Base-by-base conservation (phyloP, 1,140 invertebrate genomes). In the Antheraea mylitta region DNA sequence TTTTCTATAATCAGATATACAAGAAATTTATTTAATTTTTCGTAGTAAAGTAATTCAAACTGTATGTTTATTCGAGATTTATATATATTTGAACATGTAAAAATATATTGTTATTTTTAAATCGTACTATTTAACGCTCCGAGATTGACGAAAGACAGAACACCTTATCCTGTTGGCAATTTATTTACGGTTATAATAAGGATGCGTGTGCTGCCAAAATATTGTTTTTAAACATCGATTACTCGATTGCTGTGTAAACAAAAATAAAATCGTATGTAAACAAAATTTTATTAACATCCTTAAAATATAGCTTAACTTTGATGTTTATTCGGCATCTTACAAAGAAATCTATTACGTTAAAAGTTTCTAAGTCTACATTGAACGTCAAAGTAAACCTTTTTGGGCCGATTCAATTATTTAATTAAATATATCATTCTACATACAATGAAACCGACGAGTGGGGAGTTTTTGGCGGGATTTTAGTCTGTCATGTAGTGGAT, bases 401-500 rank as follows among this genome's bases (percentile, higher is more conserved):
- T 42, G 38, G 63, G 30, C 18, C 18, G 18, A 68, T 60, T 9
- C 22, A 68, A 68, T 71, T 71, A 36, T 5, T 48, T 64, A 19
- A 64, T 59, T 62, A 71, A 71, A 68, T 48, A 60, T 58, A 71
- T 48, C 11, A 53, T 64, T 67, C 63, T 11, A 68, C 61, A 62
- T 18, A 11, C 58, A 18, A 66, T 19, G 6, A 53, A 60, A 64
- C 58, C 18, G 58, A 67, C 30, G n/a, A n/a, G n/a, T n/a, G n/a
- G n/a, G n/a, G n/a, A n/a, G n/a, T n/a, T n/a, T n/a, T n/a, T n/a
- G n/a, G n/a, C n/a, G n/a, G n/a, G n/a, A n/a, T n/a, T n/a, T n/a
- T n/a, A n/a, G n/a, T n/a, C n/a, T n/a, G n/a, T n/a, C n/a, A n/a
- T n/a, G n/a, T n/a, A n/a, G n/a, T n/a, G n/a, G n/a, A n/a, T n/a